phyloP scores from a whole-genome alignment of 2,113 vertebrate genomes.

The Indicator indicator region DNA sequence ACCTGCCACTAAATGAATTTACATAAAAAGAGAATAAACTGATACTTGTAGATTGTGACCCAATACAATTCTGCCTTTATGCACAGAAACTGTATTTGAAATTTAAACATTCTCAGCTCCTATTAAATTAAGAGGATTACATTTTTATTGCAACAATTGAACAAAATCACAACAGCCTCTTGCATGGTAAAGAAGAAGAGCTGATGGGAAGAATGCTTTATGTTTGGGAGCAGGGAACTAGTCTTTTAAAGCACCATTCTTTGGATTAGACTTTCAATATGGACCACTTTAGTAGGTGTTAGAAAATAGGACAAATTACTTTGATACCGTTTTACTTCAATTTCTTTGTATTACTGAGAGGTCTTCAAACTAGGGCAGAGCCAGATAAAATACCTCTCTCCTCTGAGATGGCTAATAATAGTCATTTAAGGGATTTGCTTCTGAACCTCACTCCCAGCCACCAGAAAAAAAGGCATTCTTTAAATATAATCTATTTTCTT shows the following conservation, averaged over 20 bases:
- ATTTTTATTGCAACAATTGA: background rate
- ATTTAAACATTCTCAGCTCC: background rate
- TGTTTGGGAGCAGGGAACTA: background rate
- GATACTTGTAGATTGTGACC: background rate
- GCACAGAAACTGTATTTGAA: background rate
- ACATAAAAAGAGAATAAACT: background rate
- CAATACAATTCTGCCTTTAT: background rate
- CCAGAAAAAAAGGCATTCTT: background rate
- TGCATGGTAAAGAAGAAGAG: background rate
- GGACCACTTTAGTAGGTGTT: background rate
- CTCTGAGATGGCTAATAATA: slow-evolving; percentile 62
- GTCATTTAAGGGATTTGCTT: slow-evolving; percentile 31
- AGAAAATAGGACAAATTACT: slow-evolving; percentile 57
- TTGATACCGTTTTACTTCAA: slow-evolving; percentile 14
- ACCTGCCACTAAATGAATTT: background rate
- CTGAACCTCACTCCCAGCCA: background rate
- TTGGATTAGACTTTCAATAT: background rate
- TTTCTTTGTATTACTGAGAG: slow-evolving; percentile 18
- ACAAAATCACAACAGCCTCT: background rate
- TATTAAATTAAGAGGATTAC: background rate
- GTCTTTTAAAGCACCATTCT: background rate
- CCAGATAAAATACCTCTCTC: slow-evolving; percentile 36
- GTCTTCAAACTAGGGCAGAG: slow-evolving; percentile 59
- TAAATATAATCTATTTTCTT: slow-evolving; percentile 17
- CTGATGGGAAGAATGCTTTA: background rate